Conservation (phyloP, 1,140 invertebrate genomes). For the Probaryconus sp. region DNA sequence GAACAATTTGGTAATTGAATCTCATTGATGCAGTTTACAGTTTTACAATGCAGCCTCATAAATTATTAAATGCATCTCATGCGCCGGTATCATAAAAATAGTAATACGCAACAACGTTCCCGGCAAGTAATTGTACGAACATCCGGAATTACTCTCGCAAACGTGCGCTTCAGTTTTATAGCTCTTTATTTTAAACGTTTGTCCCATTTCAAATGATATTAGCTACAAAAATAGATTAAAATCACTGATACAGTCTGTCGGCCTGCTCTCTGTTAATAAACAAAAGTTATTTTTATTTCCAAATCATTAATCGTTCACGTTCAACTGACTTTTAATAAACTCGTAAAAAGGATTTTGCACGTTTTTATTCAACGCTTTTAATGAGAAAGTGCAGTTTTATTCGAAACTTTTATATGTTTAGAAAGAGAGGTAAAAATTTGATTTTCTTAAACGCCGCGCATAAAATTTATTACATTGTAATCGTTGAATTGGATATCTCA, state of each 20-base stretch:
- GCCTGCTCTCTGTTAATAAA: constrained; percentile 44
- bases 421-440: too few relatives aligned
- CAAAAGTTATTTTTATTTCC: constrained; percentile 38
- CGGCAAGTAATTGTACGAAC: constrained; percentile 26
- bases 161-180: constrained; percentile 23
- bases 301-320: constrained; percentile 22
- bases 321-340: constrained; percentile 16
- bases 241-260: constrained; percentile 29
- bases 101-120: constrained; percentile 41
- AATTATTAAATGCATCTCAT: constrained; percentile 26
- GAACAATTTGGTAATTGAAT: constrained; percentile 7
- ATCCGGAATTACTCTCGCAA: constrained; percentile 28
- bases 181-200: constrained; percentile 38
- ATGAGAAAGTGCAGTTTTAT: too few relatives aligned
- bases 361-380: too few relatives aligned
- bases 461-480: too few relatives aligned
- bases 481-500: too few relatives aligned
- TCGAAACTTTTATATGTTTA: too few relatives aligned
- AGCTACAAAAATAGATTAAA: constrained; percentile 43
- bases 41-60: constrained; percentile 6
- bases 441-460: too few relatives aligned
- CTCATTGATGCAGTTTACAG: constrained; percentile 18
- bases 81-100: constrained; percentile 37
- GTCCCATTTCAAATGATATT: constrained; percentile 50
- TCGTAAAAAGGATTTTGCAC: too few relatives aligned